Base-by-base conservation (phyloP, 2,797 vertebrate genomes). In the Malurus leucopterus region DNA sequence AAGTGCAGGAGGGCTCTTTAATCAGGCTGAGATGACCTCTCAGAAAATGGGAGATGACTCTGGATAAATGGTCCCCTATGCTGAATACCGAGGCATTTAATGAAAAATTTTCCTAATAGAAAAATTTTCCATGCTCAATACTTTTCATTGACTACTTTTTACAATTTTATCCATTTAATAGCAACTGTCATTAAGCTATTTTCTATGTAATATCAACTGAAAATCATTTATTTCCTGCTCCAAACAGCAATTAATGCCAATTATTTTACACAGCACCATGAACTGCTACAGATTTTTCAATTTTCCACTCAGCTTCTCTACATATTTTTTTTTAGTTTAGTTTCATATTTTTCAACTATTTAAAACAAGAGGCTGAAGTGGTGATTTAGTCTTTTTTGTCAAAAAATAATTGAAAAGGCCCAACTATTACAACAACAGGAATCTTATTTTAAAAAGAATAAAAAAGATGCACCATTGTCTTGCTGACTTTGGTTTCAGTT, bases 161-260 rank as follows among this genome's bases (percentile, higher is more conserved):
- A 93, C 94, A 94, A 96, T 96, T 94, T 85, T 14, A 82, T 82
- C 90, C 92, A 90, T 91, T 97, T 97, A 97, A 96, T 94, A 96
- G 73, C 95, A 94, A 95, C 94, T 95, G 95, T 95, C 96, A 94
- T 93, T 97, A 97, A 96, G 94, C 93, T 95, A 96, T 96, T 96
- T 97, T 94, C 93, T 91, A 69, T 86, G 92, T 96, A 97, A 95
- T 89, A 92, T 96, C 96, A 96, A 95, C 92, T 92, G 94, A 93
- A 97, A 96, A 96, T 96, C 95, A 94, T 95, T 96, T 94, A 95
- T 97, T 97, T 97, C 94, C 96, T 95, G 87, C 93, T 95, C 95
- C 92, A 93, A 97, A 96, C 93, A 96, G 93, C 95, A 97, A 96
- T 97, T 97, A 97, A 97, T 95, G 96, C 78, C 96, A 97, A 96